Conservation (phyloP, 2,888 invertebrate species). For the Diarsia mendica region DNA sequence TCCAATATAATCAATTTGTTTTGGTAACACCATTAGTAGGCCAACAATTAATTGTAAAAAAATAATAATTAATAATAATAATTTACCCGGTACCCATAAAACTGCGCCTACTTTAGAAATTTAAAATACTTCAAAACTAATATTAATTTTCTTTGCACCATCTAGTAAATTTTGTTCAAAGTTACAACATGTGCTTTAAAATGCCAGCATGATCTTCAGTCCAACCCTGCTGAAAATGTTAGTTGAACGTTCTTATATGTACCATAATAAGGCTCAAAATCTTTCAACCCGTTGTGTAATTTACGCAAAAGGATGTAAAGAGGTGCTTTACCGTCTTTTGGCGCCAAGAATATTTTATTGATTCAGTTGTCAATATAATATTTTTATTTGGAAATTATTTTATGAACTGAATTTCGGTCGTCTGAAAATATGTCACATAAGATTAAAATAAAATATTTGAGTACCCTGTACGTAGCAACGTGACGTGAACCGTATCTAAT, state of each 20-base stretch:
- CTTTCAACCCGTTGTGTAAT: background rate
- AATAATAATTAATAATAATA: background rate
- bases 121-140: background rate
- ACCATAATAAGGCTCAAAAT: constrained; percentile 32
- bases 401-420: constrained; percentile 9
- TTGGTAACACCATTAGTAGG: background rate
- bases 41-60: background rate
- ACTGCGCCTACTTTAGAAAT: background rate
- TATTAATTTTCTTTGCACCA: constrained; percentile 27
- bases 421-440: background rate
- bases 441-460: background rate
- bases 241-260: constrained; percentile 25
- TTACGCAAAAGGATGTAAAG: constrained; percentile 12
- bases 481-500: background rate
- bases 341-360: constrained; percentile 79
- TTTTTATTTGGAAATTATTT: constrained; percentile 35
- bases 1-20: background rate
- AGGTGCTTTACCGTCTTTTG: constrained; percentile 76
- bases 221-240: background rate
- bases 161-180: constrained; percentile 56
- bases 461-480: background rate
- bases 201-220: constrained; percentile 35
- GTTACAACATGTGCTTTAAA: constrained; percentile 70
- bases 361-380: constrained; percentile 72
- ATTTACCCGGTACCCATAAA: background rate